phyloP scores from a whole-genome alignment of 2,888 invertebrate genomes.

The Ophonus ardosiacus region DNA sequence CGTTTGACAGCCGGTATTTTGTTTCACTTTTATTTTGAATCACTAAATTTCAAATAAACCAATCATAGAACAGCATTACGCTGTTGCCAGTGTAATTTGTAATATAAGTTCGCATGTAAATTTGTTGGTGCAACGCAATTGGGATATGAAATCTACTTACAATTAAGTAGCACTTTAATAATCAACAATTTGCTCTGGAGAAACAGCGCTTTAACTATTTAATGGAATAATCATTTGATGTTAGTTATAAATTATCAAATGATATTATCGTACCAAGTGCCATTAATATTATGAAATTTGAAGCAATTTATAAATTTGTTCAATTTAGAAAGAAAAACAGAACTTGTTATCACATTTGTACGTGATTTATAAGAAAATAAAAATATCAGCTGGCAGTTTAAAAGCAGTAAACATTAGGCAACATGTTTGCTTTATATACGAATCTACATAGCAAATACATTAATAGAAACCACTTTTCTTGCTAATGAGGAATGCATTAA shows the following conservation, averaged over 20 bases:
- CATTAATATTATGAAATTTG: not conserved
- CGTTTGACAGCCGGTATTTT: too few relatives aligned
- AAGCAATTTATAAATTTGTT: not conserved
- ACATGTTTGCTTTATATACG: not conserved
- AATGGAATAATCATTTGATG: not conserved
- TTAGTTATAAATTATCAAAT: not conserved
- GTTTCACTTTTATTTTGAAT: too few relatives aligned
- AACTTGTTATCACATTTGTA: not conserved
- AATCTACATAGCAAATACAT: not conserved
- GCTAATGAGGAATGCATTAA: not conserved
- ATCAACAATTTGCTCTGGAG: too few relatives aligned
- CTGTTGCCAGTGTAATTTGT: too few relatives aligned
- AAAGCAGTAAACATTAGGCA: not conserved
- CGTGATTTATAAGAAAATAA: slow-evolving; percentile 1
- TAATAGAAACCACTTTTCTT: not conserved
- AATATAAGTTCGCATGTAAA: too few relatives aligned
- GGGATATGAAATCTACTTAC: too few relatives aligned
- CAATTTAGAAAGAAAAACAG: not conserved
- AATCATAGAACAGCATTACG: too few relatives aligned
- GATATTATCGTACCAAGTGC: too few relatives aligned
- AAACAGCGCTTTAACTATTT: too few relatives aligned
- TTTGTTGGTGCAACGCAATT: too few relatives aligned
- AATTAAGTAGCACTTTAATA: too few relatives aligned
- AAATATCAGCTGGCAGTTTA: not conserved
- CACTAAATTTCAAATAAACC: too few relatives aligned